These are phyloP conservation scores for Andrena minutula DNA, from an alignment of 2,888 invertebrate species.

Conservation along the genomic window DNA sequence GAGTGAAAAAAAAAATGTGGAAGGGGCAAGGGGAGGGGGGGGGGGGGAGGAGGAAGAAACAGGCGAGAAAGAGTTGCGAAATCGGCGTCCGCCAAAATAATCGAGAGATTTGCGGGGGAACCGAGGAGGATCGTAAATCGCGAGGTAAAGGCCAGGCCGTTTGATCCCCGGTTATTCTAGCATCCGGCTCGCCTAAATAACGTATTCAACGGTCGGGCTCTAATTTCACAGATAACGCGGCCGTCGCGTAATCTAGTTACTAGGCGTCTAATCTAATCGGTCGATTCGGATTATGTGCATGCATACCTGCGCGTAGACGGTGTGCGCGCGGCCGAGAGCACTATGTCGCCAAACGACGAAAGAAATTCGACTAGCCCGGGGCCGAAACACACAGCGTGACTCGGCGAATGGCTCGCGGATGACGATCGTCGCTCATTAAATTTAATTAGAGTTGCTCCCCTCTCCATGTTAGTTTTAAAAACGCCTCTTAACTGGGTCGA, in stretches of 20 bases:
- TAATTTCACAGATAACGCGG: constrained; percentile 83
- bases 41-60: no score
- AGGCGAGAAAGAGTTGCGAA: not conserved
- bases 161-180: constrained; percentile 62
- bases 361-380: constrained; percentile 44
- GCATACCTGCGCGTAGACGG: constrained; percentile 66
- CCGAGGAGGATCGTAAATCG: constrained; percentile 41
- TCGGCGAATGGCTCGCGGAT: constrained; percentile 36
- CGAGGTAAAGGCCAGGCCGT: constrained; percentile 36
- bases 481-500: constrained; percentile 34
- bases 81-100: not conserved
- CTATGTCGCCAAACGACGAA: constrained; percentile 21
- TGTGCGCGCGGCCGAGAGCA: constrained; percentile 1
- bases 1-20: no score
- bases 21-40: no score
- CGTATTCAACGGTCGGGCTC: constrained; percentile 79
- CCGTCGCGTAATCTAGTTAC: constrained; percentile 83
- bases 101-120: not conserved
- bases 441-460: constrained; percentile 58
- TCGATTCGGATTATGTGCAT: constrained; percentile 78
- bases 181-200: constrained; percentile 72
- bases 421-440: constrained; percentile 60
- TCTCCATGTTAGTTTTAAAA: constrained; percentile 21
- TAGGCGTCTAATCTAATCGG: constrained; percentile 85
- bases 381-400: constrained; percentile 27